Conservation (phyloP, 2,113 vertebrate genomes). For the Apodemus speciosus region DNA sequence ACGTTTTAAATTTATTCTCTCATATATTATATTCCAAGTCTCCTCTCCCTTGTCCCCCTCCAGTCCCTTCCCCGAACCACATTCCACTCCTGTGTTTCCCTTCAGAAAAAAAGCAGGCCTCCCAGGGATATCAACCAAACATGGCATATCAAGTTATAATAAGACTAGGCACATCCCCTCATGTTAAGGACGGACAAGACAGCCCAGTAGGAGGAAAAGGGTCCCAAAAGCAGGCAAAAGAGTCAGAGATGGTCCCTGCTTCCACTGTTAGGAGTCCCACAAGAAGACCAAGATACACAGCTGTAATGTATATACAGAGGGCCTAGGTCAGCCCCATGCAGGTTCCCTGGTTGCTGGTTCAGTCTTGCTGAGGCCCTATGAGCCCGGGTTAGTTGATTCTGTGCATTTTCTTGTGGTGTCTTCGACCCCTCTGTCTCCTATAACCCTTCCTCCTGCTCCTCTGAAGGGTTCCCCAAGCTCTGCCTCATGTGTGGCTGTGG, state of each 20-base stretch:
- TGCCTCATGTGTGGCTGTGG: not conserved
- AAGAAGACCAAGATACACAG: not conserved
- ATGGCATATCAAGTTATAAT: not conserved
- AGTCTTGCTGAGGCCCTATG: not conserved
- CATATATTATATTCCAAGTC: not conserved
- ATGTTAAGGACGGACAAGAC: not conserved
- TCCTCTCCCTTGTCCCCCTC: not conserved
- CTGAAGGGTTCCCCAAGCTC: not conserved
- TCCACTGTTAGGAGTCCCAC: not conserved
- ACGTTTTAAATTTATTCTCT: not conserved
- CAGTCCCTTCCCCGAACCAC: not conserved
- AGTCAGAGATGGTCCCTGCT: not conserved
- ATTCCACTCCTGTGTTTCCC: not conserved
- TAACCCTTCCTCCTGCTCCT: not conserved
- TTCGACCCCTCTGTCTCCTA: not conserved
- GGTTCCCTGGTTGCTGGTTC: not conserved
- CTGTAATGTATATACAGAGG: not conserved
- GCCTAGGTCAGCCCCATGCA: not conserved
- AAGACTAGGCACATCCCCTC: not conserved
- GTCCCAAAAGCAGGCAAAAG: not conserved
- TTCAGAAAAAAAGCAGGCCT: not conserved
- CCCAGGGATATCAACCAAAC: not conserved
- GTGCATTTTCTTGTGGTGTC: not conserved
- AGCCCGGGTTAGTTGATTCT: not conserved
- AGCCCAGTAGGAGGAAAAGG: not conserved